A percentile compares a stretch with the other conserved stretches of the same genome.
Conservation (phyloP, 2,113 vertebrate species). For the Pelodiscus sinensis region DNA sequence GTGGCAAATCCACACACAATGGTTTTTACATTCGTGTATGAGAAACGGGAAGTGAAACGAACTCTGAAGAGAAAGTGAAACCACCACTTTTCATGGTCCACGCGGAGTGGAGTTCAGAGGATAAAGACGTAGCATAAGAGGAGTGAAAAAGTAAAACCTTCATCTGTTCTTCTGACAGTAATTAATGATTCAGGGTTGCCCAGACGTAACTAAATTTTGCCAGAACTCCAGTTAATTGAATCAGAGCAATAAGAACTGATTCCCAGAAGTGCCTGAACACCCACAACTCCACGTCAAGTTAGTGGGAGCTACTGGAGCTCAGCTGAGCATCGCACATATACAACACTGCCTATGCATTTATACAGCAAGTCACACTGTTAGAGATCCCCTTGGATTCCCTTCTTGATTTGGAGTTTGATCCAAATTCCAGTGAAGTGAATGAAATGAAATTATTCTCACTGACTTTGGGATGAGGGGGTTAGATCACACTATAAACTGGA, state of each 20-base stretch:
- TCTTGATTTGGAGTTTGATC: neutral
- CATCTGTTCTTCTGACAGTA: neutral
- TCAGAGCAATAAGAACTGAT: neutral
- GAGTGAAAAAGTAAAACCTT: neutral
- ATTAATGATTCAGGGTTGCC: neutral
- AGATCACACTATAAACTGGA: neutral
- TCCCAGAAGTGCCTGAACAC: too few species aligned
- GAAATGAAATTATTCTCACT: neutral
- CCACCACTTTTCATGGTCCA: neutral
- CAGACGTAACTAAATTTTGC: neutral
- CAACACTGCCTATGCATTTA: neutral
- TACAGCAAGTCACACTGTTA: neutral
- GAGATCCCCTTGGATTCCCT: neutral
- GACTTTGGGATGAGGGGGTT: rapidly evolving
- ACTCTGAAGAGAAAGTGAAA: neutral
- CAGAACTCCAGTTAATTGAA: neutral
- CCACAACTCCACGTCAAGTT: neutral
- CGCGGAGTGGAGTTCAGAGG: neutral
- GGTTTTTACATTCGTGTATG: neutral
- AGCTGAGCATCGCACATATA: rapidly evolving
- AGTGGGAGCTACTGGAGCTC: neutral
- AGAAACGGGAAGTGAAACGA: neutral
- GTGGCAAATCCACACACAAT: neutral
- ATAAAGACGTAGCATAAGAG: neutral
- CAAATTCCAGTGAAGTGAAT: neutral